Conservation (phyloP, 2,888 invertebrate species). For the Hirtodrosophila duncani region DNA sequence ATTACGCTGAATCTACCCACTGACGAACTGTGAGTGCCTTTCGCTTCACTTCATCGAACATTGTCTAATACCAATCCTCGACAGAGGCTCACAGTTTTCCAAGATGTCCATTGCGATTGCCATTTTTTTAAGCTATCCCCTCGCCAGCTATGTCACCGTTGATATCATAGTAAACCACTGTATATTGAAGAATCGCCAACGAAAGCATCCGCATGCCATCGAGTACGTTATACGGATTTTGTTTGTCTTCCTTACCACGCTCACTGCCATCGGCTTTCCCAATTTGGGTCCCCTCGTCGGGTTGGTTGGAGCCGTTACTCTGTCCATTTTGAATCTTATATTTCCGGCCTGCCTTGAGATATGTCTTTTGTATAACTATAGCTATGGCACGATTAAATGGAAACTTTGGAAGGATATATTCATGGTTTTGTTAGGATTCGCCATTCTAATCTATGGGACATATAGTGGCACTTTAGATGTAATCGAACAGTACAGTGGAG, state of each 20-base stretch:
- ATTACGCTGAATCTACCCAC: slow-evolving; percentile 91
- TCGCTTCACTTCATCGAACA: not conserved
- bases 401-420: slow-evolving; percentile 29
- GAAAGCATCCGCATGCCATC: slow-evolving; percentile 1
- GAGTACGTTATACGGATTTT: slow-evolving; percentile 24
- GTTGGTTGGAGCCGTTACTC: slow-evolving; percentile 37
- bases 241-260: slow-evolving; percentile 21
- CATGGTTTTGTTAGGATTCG: slow-evolving; percentile 13
- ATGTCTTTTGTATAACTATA: slow-evolving; percentile 28
- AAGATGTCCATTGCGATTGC: slow-evolving; percentile 88
- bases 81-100: slow-evolving; percentile 86
- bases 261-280: slow-evolving; percentile 34
- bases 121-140: slow-evolving; percentile 93
- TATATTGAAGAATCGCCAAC: not conserved
- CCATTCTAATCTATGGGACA: slow-evolving; percentile 17
- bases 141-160: slow-evolving; percentile 97
- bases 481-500: slow-evolving; percentile 1
- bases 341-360: slow-evolving; percentile 41
- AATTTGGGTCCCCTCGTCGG: slow-evolving; percentile 37
- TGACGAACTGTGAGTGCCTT: slow-evolving; percentile 82
- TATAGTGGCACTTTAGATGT: slow-evolving; percentile 10
- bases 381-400: slow-evolving; percentile 33
- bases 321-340: slow-evolving; percentile 45
- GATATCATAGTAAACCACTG: slow-evolving; percentile 87
- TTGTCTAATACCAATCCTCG: slow-evolving; percentile 52